Conservation (phyloP, 2,797 vertebrate species). For the Mormyrops boulengeri region DNA sequence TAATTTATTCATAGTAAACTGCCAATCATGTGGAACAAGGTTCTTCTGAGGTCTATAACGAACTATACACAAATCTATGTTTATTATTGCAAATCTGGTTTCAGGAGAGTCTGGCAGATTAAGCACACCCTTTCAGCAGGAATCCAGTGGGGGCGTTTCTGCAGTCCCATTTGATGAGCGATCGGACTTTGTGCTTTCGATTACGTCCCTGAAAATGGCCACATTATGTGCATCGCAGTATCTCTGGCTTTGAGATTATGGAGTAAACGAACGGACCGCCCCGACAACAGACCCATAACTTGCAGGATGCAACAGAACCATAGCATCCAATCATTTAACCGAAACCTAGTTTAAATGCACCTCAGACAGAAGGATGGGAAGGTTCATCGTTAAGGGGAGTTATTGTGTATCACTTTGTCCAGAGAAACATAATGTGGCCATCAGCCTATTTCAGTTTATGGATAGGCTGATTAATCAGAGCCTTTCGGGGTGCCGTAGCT, state of each 20-base stretch:
- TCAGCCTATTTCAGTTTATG: constrained; percentile 10
- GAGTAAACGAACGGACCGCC: background rate
- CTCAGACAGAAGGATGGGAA: constrained; percentile 25
- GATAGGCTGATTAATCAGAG: constrained; percentile 22
- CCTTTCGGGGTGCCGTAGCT: constrained; percentile 12
- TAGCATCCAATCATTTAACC: constrained; percentile 19
- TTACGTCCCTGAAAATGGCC: background rate
- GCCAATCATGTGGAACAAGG: background rate
- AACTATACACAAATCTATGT: background rate
- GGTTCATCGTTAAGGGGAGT: constrained; percentile 32
- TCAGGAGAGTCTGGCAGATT: background rate
- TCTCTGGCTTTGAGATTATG: background rate
- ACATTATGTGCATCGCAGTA: background rate
- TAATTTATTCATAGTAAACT: background rate
- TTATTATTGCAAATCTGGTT: background rate
- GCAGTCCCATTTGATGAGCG: background rate
- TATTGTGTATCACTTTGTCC: constrained; percentile 28
- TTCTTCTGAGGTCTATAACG: background rate
- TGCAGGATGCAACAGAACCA: background rate
- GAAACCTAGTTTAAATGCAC: constrained; percentile 14
- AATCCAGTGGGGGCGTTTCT: background rate
- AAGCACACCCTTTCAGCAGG: background rate
- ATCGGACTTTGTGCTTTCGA: background rate
- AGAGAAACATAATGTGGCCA: constrained; percentile 13
- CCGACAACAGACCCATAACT: background rate